Percentiles rank a stretch among this genome's conserved stretches.
phyloP scores from a whole-genome alignment of 2,797 vertebrate genomes.

The Adrianichthys oophorus region DNA sequence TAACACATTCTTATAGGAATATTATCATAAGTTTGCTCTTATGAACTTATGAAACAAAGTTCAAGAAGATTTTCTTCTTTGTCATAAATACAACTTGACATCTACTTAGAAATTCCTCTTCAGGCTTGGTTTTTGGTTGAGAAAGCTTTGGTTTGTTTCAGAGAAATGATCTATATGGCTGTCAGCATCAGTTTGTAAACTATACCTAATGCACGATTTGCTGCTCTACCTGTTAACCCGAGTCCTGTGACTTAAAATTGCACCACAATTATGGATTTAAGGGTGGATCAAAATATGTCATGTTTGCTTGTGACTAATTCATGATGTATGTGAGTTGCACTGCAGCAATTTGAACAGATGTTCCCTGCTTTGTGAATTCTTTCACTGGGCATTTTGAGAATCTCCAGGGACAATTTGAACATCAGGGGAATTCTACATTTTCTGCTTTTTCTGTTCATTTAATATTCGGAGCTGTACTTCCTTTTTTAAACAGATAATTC shows the following conservation, averaged over 20 bases:
- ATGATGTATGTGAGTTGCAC: constrained; percentile 61
- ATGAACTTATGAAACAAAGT: constrained; percentile 36
- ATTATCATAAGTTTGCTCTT: constrained; percentile 39
- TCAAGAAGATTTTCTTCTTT: constrained; percentile 45
- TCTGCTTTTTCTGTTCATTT: constrained; percentile 21
- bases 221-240: constrained; percentile 36
- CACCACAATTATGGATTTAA: constrained; percentile 65
- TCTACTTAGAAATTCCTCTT: constrained; percentile 40
- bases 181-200: constrained; percentile 53
- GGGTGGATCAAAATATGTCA: constrained; percentile 64
- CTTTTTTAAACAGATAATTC: constrained; percentile 33
- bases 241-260: constrained; percentile 46
- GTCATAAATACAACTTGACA: constrained; percentile 39
- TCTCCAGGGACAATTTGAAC: constrained; percentile 35
- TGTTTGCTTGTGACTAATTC: constrained; percentile 64
- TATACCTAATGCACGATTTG: constrained; percentile 54
- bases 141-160: constrained; percentile 54
- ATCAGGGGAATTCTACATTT: constrained; percentile 39
- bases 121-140: constrained; percentile 35
- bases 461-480: not conserved
- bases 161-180: constrained; percentile 48
- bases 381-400: constrained; percentile 33
- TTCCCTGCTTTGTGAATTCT: constrained; percentile 50
- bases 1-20: constrained; percentile 36
- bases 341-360: constrained; percentile 53